phyloP scores from a whole-genome alignment of 2,113 vertebrate genomes.

The Corythornis vintsioides region DNA sequence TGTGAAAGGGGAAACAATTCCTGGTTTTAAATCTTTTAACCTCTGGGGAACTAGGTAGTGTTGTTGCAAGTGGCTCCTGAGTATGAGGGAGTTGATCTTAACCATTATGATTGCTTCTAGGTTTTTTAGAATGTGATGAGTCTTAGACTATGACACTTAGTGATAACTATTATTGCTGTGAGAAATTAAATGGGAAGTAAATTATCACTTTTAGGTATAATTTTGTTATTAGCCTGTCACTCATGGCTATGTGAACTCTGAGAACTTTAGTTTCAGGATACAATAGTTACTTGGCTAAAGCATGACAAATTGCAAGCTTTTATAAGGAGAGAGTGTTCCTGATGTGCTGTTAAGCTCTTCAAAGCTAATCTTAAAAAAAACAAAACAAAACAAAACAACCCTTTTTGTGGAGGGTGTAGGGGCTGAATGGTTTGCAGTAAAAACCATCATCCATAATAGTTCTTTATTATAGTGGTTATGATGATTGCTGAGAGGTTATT shows the following conservation, averaged over 20 bases:
- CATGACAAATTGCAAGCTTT: background rate
- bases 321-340: background rate
- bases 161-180: background rate
- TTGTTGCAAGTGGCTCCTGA: background rate
- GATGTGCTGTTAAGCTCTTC: background rate
- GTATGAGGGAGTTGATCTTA: background rate
- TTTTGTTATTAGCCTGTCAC: background rate
- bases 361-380: background rate
- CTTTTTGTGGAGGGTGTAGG: background rate
- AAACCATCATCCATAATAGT: background rate
- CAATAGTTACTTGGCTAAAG: background rate
- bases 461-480: background rate
- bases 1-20: background rate
- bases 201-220: background rate
- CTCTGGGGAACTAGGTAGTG: background rate
- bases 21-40: background rate
- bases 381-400: background rate
- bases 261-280: background rate
- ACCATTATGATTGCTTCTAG: background rate
- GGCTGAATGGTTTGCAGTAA: background rate
- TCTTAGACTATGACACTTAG: background rate
- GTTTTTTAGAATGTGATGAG: background rate
- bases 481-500: background rate
- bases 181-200: background rate
- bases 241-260: background rate